Evolutionary conservation across 1,140 invertebrate species (phyloP).

Genomic region (Diuraphis noxia): DNA sequence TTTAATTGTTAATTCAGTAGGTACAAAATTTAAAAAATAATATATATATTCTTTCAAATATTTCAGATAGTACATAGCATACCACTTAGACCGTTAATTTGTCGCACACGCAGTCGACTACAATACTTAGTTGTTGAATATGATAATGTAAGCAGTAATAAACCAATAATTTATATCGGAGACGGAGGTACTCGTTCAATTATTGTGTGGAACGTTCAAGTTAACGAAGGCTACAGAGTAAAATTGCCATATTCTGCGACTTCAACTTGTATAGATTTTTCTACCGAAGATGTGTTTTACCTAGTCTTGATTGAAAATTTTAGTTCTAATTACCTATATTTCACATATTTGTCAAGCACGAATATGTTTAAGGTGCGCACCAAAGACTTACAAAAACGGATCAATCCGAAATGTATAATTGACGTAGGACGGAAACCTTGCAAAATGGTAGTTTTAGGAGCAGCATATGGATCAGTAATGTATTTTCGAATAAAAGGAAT

Average conservation of each 20-base stretch:
- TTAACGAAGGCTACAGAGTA: slow-evolving; percentile 55
- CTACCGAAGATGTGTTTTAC: neutral
- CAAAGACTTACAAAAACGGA: slow-evolving; percentile 62
- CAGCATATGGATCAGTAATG: slow-evolving; percentile 64
- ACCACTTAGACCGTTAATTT: neutral
- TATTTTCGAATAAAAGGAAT: slow-evolving; percentile 65
- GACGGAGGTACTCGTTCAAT: slow-evolving; percentile 36
- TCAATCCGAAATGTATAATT: slow-evolving; percentile 62
- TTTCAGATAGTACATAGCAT: slow-evolving; percentile 14
- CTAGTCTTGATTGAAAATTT: slow-evolving; percentile 62
- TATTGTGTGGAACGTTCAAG: slow-evolving; percentile 53
- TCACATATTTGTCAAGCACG: slow-evolving; percentile 65
- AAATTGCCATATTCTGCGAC: slow-evolving; percentile 60
- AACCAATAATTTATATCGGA: slow-evolving; percentile 43
- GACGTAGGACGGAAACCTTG: slow-evolving; percentile 65
- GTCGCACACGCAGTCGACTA: slow-evolving; percentile 6
- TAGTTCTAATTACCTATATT: slow-evolving; percentile 64
- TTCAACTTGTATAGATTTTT: slow-evolving; percentile 61
- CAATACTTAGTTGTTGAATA: slow-evolving; percentile 47
- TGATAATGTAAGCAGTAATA: neutral
- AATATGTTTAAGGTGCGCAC: slow-evolving; percentile 65
- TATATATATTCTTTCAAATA: neutral
- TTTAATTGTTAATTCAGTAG: neutral
- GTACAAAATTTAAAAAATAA: neutral
- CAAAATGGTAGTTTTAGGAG: slow-evolving; percentile 66